These are phyloP conservation scores for Caenorhabditis angaria DNA, from an alignment of 2,888 invertebrate species.

Conservation along the genomic window DNA sequence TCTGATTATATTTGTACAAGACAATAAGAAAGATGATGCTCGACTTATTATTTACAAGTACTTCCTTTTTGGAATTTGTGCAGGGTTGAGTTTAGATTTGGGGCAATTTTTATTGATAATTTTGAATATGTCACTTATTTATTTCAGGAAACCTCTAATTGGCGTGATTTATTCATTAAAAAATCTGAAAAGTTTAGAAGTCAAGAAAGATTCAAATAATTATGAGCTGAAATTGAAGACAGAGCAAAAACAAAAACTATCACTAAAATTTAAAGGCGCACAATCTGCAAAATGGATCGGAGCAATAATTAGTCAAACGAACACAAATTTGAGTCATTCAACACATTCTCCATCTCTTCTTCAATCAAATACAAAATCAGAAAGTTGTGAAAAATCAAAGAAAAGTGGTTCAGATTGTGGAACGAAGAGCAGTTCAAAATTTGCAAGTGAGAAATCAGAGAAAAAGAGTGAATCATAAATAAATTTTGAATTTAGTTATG, in stretches of 20 bases:
- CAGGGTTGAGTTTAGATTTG: neutral
- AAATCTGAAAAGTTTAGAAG: neutral
- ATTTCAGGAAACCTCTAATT: conserved; percentile 3
- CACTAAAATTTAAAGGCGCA: neutral
- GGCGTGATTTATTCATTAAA: neutral
- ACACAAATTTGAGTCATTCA: neutral
- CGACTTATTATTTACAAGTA: conserved; percentile 8
- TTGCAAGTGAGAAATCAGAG: too few relatives aligned
- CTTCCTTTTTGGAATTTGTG: conserved; percentile 8
- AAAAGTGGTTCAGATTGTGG: too few relatives aligned
- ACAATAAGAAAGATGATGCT: neutral
- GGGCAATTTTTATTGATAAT: neutral
- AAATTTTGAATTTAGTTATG: too few relatives aligned
- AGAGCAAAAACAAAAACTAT: neutral
- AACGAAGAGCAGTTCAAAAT: too few relatives aligned
- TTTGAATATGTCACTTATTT: neutral
- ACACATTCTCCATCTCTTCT: neutral
- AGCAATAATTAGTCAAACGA: neutral
- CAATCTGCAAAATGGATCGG: neutral
- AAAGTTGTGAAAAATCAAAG: too few relatives aligned
- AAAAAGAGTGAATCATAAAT: too few relatives aligned
- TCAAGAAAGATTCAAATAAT: neutral
- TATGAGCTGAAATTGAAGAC: neutral
- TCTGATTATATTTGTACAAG: neutral
- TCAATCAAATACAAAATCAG: too few relatives aligned